Evolutionary conservation across 1,140 invertebrate species (phyloP), one percentile per base, ranked within the genome.

Genomic region (Aphelinus certus): DNA sequence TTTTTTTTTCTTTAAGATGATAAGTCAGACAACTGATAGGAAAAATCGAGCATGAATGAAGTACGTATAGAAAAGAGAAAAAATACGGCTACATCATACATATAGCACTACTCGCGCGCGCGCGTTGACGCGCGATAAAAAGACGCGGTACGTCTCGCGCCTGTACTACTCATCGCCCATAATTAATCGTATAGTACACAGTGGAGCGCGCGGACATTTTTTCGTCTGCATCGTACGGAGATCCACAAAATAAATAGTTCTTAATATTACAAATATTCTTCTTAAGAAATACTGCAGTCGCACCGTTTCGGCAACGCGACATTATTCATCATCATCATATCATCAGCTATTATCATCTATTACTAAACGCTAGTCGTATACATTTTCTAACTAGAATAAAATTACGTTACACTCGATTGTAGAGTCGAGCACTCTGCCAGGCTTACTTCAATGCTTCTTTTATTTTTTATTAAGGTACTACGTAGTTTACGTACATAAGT

Each of bases 331-430:
- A 63, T 43, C n/a, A 60, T 67, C 26, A 26, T 69, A 73, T 77
- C 42, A 47, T 62, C 48, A 78, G 65, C 63, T 69, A 62, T 3
- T 68, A 53, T 53, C 4, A 6, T 6, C 51, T 53, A 6, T 53
- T 9, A 81, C 79, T 81, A 76, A 76, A 62, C 69, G 79, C 83
- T 88, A 88, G 79, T 88, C 87, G 87, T 88, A 88, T 88, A 88
- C 87, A 88, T 86, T 87, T 81, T 83, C 86, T 88, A 87, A 87
- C 86, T 88, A 88, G 86, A 87, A 86, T 88, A 86, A 84, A 82
- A 82, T 87, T 85, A 86, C 81, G 84, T 83, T 83, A 82, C 83
- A 60, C 68, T 75, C 68, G 67, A 56, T 77, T 76, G 79, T 84
- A 83, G 83, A 83, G 82, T 84, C 83, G 81, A 83, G 82, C 81